phyloP scores from a whole-genome alignment of 2,888 invertebrate species.

The Creontiades dilutus region DNA sequence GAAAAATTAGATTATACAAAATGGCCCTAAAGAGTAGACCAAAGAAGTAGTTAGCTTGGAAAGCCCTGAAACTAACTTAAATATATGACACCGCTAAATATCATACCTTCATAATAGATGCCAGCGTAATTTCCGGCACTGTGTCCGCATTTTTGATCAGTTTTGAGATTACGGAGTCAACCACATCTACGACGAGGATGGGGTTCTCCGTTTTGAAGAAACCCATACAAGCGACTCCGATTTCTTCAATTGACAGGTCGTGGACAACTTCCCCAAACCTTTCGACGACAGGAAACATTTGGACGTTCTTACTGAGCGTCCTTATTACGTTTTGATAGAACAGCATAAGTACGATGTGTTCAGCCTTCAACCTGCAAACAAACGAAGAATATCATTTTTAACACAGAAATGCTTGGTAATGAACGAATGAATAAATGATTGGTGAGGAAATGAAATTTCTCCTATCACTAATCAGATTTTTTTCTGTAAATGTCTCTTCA shows the following conservation, averaged over 20 bases:
- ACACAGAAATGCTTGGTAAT: no score
- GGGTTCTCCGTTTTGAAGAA: slow-evolving; percentile 88
- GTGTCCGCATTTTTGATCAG: slow-evolving; percentile 80
- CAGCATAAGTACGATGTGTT: slow-evolving; percentile 84
- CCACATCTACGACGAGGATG: slow-evolving; percentile 80
- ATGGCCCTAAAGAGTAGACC: no score
- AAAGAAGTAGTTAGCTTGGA: no score
- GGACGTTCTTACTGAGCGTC: slow-evolving; percentile 79
- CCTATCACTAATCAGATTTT: no score
- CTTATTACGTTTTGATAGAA: slow-evolving; percentile 84
- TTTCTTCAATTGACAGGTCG: slow-evolving; percentile 83
- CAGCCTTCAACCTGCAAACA: slow-evolving; percentile 80
- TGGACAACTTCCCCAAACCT: slow-evolving; percentile 80
- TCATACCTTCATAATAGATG: slow-evolving; percentile 83
- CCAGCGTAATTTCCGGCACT: slow-evolving; percentile 84
- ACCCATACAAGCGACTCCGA: slow-evolving; percentile 86
- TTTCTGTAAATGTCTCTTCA: no score
- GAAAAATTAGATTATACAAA: no score
- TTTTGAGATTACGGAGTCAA: slow-evolving; percentile 80
- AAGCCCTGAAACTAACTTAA: no score
- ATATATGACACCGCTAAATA: no score
- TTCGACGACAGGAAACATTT: slow-evolving; percentile 85
- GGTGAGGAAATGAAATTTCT: no score
- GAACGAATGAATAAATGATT: no score
- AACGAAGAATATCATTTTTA: background rate